phyloP scores from a whole-genome alignment of 1,140 invertebrate genomes.

The Calephelis nemesis region DNA sequence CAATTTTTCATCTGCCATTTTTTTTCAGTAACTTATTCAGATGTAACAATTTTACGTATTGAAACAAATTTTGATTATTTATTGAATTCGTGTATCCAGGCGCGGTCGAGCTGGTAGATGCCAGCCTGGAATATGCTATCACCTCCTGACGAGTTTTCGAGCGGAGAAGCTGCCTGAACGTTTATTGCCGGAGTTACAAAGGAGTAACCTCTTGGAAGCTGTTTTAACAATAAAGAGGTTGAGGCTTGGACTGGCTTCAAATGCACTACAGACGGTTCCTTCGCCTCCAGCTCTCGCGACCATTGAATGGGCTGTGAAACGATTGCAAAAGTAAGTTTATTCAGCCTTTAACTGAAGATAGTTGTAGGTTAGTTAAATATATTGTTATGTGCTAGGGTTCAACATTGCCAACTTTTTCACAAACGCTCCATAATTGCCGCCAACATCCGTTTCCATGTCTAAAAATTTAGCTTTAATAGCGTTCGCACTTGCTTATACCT shows the following conservation, averaged over 20 bases:
- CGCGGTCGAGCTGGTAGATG: conserved; percentile 87
- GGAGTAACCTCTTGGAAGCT: conserved; percentile 82
- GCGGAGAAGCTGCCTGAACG: conserved; percentile 69
- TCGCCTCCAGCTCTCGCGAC: conserved; percentile 84
- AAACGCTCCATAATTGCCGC: too few relatives aligned
- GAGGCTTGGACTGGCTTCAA: conserved; percentile 83
- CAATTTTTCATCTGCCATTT: too few relatives aligned
- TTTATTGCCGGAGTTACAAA: conserved; percentile 82
- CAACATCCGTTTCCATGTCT: too few relatives aligned
- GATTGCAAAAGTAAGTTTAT: conserved; percentile 58
- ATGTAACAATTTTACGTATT: too few relatives aligned
- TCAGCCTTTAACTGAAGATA: too few relatives aligned
- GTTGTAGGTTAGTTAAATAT: too few relatives aligned
- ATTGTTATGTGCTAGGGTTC: too few relatives aligned
- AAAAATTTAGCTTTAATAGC: too few relatives aligned
- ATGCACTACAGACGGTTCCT: conserved; percentile 85
- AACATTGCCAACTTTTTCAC: too few relatives aligned
- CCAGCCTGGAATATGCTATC: conserved; percentile 88
- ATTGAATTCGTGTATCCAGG: conserved; percentile 47
- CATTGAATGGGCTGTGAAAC: conserved; percentile 82
- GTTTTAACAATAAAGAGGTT: conserved; percentile 84
- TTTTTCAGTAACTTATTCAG: too few relatives aligned
- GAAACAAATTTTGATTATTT: too few relatives aligned
- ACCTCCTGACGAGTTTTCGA: conserved; percentile 82
- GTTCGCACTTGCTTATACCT: too few relatives aligned